phyloP scores from a whole-genome alignment of 1,140 invertebrate species.

The Panulirus ornatus region DNA sequence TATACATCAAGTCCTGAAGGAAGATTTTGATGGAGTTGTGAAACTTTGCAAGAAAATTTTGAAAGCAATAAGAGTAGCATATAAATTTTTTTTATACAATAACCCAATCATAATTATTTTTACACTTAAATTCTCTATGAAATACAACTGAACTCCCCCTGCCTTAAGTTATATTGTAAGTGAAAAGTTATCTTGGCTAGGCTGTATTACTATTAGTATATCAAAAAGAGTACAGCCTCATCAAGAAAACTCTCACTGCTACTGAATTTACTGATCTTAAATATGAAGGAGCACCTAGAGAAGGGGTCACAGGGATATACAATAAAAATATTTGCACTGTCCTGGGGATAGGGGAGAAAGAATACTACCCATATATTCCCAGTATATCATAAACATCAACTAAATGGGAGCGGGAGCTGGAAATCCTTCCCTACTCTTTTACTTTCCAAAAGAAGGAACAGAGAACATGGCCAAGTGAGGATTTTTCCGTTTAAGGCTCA shows the following conservation, averaged over 20 bases:
- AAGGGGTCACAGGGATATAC: neutral
- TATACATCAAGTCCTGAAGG: conserved; percentile 90
- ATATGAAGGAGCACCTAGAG: neutral
- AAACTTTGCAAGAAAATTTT: too few relatives aligned
- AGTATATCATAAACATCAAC: neutral
- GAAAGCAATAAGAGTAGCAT: neutral
- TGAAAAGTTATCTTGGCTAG: neutral
- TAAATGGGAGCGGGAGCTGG: neutral
- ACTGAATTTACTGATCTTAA: neutral
- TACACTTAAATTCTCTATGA: neutral
- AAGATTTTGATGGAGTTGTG: neutral
- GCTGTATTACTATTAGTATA: neutral
- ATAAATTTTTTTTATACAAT: neutral
- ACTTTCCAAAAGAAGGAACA: too few relatives aligned
- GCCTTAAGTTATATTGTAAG: neutral
- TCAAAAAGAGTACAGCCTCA: neutral
- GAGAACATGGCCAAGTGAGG: too few relatives aligned
- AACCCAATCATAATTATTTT: neutral
- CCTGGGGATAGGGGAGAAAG: too few relatives aligned
- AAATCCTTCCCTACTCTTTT: too few relatives aligned
- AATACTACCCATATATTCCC: too few relatives aligned
- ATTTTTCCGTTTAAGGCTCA: too few relatives aligned
- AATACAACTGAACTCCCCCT: neutral
- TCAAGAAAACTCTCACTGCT: neutral
- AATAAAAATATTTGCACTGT: neutral